A percentile compares a stretch with the other conserved stretches of the same genome.
These are phyloP conservation scores for Girardinus metallicus DNA, from an alignment of 2,797 vertebrate genomes.

Conservation along the genomic window DNA sequence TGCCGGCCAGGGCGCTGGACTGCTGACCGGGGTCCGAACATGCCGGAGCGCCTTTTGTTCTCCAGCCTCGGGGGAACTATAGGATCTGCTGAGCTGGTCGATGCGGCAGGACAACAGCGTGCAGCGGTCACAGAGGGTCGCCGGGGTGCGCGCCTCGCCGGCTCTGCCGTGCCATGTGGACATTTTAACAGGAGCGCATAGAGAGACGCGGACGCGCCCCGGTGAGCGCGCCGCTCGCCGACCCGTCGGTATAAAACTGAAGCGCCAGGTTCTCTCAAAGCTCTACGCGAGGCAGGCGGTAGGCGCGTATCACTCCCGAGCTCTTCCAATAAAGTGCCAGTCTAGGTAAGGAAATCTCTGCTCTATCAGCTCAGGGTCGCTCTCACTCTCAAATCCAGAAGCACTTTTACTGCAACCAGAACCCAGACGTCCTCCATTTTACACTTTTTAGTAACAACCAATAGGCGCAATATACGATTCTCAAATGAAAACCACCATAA, in stretches of 20 bases:
- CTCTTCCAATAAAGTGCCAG: slow-evolving; percentile 72
- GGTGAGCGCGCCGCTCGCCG: slow-evolving; percentile 42
- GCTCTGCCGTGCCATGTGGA: slow-evolving; percentile 1
- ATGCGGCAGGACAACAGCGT: slow-evolving; percentile 49
- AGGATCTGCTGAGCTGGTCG: slow-evolving; percentile 82
- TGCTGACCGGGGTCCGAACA: slow-evolving; percentile 82
- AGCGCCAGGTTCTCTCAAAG: slow-evolving; percentile 82
- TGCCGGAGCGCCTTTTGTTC: slow-evolving; percentile 75
- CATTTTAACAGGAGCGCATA: neutral
- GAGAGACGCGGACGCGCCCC: slow-evolving; percentile 32
- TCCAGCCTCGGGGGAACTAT: slow-evolving; percentile 53
- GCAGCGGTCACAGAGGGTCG: slow-evolving; percentile 8
- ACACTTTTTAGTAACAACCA: neutral
- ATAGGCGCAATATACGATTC: neutral
- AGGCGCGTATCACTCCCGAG: slow-evolving; percentile 71
- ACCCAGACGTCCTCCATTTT: neutral
- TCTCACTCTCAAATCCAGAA: slow-evolving; percentile 40
- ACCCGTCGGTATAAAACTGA: slow-evolving; percentile 80
- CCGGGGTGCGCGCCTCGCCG: slow-evolving; percentile 38
- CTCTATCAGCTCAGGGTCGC: slow-evolving; percentile 38
- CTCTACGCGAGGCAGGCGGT: slow-evolving; percentile 79
- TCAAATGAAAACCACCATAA: neutral
- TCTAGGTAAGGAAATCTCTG: slow-evolving; percentile 79
- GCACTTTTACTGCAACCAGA: slow-evolving; percentile 43
- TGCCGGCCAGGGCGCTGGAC: slow-evolving; percentile 60